Percentiles rank a stretch among this genome's conserved stretches.
These are phyloP conservation scores for Takifugu bimaculatus DNA, from an alignment of 2,113 vertebrate species.

Conservation along the genomic window DNA sequence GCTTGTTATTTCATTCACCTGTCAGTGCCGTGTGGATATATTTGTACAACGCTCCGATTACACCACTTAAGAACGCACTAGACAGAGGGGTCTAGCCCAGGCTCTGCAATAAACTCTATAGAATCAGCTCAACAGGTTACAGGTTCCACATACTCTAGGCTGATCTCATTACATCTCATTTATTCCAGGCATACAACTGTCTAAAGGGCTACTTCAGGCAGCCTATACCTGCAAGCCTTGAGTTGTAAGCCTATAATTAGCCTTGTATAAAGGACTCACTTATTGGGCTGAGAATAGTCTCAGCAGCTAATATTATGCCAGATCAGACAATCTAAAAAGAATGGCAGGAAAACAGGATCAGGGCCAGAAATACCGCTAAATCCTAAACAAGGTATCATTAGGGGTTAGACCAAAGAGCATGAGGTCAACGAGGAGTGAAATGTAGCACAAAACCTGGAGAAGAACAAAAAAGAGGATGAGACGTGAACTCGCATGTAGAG, in stretches of 20 bases:
- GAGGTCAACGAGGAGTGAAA: neutral
- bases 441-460: too few relatives aligned
- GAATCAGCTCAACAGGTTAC: neutral
- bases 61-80: neutral
- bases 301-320: constrained; percentile 41
- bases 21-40: neutral
- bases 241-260: constrained; percentile 58
- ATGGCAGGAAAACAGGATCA: constrained; percentile 22
- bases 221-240: constrained; percentile 29
- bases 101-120: neutral
- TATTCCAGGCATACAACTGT: constrained; percentile 11
- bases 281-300: constrained; percentile 54
- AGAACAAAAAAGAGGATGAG: constrained; percentile 21
- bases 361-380: constrained; percentile 8
- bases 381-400: neutral
- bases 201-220: constrained; percentile 38
- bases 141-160: constrained; percentile 17
- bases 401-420: neutral
- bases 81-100: neutral
- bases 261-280: constrained; percentile 40
- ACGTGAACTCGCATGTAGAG: constrained; percentile 14
- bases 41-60: neutral
- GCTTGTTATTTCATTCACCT: neutral
- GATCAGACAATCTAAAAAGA: constrained; percentile 28
- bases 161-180: constrained; percentile 23